A percentile compares a stretch with the other conserved stretches of the same genome.
Conservation (phyloP, 1,140 invertebrate species). For the Drosophila pandora region DNA sequence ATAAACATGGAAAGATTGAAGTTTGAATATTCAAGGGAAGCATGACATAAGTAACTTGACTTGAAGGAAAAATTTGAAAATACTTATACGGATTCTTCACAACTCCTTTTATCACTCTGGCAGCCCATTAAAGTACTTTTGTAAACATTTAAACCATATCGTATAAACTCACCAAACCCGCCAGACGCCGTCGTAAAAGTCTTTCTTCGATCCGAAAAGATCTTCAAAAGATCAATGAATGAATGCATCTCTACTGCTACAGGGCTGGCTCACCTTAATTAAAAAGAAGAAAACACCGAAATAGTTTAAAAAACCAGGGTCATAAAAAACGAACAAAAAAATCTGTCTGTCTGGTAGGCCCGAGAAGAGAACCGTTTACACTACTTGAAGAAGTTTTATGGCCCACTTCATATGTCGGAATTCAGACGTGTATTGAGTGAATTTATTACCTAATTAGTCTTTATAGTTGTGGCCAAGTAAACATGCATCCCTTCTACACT, state of each 20-base stretch:
- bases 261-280: conserved; percentile 51
- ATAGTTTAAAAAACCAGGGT: conserved; percentile 41
- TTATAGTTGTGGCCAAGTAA: conserved; percentile 71
- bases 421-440: conserved; percentile 43
- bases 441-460: conserved; percentile 75
- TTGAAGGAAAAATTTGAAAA: too few relatives aligned
- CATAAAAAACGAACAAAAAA: conserved; percentile 53
- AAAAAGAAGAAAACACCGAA: conserved; percentile 50
- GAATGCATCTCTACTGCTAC: conserved; percentile 8
- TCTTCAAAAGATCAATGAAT: conserved; percentile 59
- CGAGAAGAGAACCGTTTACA: conserved; percentile 27
- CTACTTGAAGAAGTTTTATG: conserved; percentile 66
- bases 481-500: conserved; percentile 19
- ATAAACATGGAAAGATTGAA: too few relatives aligned
- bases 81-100: not conserved
- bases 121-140: conserved; percentile 18
- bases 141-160: conserved; percentile 30
- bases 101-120: not conserved
- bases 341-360: conserved; percentile 35
- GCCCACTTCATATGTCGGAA: conserved; percentile 56
- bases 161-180: conserved; percentile 34
- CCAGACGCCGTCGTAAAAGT: conserved; percentile 62
- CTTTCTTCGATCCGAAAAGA: conserved; percentile 39
- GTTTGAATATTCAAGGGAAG: too few relatives aligned
- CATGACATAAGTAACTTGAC: too few relatives aligned